Conservation (phyloP, 2,113 vertebrate genomes). For the Synchiropus splendidus region DNA sequence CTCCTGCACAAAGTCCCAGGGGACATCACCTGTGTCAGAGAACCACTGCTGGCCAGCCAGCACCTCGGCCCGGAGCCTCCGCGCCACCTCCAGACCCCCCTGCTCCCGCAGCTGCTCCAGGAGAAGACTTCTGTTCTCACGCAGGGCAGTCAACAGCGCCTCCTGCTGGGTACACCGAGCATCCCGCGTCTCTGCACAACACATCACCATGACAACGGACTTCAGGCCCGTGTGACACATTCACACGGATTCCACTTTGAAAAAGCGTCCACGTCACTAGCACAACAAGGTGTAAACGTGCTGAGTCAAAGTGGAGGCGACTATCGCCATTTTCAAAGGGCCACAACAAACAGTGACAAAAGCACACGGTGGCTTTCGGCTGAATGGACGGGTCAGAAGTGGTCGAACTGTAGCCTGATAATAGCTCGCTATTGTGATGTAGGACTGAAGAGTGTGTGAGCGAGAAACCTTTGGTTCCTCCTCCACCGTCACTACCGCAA, state of each 20-base stretch:
- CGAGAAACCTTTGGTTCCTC: no score
- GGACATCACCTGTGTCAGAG: slow-evolving; percentile 44
- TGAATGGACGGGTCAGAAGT: no score
- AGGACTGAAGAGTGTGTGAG: no score
- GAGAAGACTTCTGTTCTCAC: slow-evolving; percentile 59
- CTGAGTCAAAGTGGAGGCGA: no score
- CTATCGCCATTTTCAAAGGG: no score
- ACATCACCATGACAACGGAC: no score
- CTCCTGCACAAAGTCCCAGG: slow-evolving; percentile 74
- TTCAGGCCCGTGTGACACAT: no score
- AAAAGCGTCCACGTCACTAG: not conserved
- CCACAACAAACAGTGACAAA: no score
- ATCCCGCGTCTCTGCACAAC: slow-evolving; percentile 47
- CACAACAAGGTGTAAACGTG: no score
- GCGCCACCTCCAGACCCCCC: slow-evolving; percentile 45
- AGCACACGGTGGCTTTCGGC: no score
- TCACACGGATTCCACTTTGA: not conserved
- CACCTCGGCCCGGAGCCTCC: slow-evolving; percentile 43
- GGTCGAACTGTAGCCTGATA: no score
- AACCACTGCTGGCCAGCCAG: slow-evolving; percentile 42
- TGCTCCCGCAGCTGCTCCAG: slow-evolving; percentile 60
- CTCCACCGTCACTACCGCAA: not conserved
- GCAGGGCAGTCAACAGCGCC: slow-evolving; percentile 62
- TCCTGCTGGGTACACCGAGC: slow-evolving; percentile 51
- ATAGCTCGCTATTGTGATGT: no score